Evolutionary conservation across 2,113 vertebrate species (phyloP).

Genomic region (Gambusia holbrooki): DNA sequence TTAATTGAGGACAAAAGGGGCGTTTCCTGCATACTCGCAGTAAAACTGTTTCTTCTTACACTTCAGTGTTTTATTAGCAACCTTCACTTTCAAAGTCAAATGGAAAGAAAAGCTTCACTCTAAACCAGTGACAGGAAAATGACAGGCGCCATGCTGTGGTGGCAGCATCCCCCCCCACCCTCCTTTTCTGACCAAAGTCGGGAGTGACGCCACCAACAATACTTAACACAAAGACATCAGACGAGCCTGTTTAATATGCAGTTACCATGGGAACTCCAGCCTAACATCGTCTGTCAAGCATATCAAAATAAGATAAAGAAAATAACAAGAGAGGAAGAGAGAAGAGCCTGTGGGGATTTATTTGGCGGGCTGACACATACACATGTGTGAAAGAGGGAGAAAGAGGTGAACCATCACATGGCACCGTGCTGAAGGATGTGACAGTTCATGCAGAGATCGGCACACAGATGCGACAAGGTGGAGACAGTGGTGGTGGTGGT

Average conservation of each 20-base stretch:
- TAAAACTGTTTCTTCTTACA: background rate
- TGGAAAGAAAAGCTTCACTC: background rate
- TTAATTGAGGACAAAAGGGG: background rate
- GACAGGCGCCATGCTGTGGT: conserved; percentile 47
- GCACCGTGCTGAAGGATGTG: conserved; percentile 30
- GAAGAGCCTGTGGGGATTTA: conserved; percentile 29
- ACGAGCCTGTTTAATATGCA: conserved; percentile 65
- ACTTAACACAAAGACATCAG: conserved; percentile 58
- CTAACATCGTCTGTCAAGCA: conserved; percentile 65
- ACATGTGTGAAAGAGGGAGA: conserved; percentile 12
- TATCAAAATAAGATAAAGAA: conserved; percentile 59
- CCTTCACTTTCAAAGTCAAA: conserved; percentile 31
- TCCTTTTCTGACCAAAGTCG: conserved; percentile 22
- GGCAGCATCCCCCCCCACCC: background rate
- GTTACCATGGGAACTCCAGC: conserved; percentile 73
- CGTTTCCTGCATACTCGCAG: background rate
- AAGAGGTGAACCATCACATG: conserved; percentile 41
- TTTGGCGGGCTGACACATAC: conserved; percentile 35
- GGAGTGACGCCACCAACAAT: conserved; percentile 31
- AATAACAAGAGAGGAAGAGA: conserved; percentile 13
- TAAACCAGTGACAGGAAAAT: conserved; percentile 41
- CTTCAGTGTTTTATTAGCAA: background rate
- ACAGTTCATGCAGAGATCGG: conserved; percentile 41
- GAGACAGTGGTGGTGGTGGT: conserved; percentile 15
- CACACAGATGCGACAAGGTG: conserved; percentile 21